These are phyloP conservation scores for Myotis vivesi DNA, from an alignment of 2,797 vertebrate genomes.

Conservation along the genomic window DNA sequence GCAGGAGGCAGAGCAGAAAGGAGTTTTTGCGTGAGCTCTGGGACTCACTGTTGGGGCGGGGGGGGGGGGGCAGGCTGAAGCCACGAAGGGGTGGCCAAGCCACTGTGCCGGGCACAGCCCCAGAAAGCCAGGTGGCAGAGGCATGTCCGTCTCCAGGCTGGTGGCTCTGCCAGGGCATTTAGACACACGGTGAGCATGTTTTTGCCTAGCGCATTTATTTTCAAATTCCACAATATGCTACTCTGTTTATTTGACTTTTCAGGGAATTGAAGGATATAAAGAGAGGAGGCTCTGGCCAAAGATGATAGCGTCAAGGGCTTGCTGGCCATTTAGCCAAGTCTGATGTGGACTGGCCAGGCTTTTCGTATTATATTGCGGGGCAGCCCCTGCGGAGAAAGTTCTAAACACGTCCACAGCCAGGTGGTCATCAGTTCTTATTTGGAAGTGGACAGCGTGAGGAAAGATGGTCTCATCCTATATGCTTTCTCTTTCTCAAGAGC, in stretches of 20 bases:
- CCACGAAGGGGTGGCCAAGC: background rate
- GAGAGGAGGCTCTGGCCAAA: constrained; percentile 60
- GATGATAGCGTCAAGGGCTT: constrained; percentile 41
- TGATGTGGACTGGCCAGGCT: constrained; percentile 42
- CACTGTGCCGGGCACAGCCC: constrained; percentile 24
- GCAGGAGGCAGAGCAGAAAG: constrained; percentile 29
- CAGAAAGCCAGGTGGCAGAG: constrained; percentile 33
- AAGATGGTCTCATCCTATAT: constrained; percentile 12
- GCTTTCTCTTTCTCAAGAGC: constrained; percentile 45
- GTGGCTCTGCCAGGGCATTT: constrained; percentile 14
- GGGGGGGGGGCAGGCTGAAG: constrained; percentile 50
- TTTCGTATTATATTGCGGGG: constrained; percentile 29
- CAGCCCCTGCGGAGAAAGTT: constrained; percentile 36
- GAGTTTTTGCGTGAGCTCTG: constrained; percentile 61
- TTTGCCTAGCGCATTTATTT: constrained; percentile 28
- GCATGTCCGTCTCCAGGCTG: rapidly evolving
- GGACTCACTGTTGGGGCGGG: constrained; percentile 13
- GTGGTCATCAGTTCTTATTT: constrained; percentile 53
- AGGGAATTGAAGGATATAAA: constrained; percentile 65
- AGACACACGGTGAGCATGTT: constrained; percentile 38
- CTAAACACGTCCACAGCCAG: constrained; percentile 60
- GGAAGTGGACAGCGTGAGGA: constrained; percentile 64
- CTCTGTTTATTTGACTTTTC: constrained; percentile 73
- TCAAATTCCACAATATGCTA: background rate
- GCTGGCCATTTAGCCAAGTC: constrained; percentile 62